These are phyloP conservation scores for Seira musarum DNA, from an alignment of 2,888 invertebrate species.

Conservation along the genomic window DNA sequence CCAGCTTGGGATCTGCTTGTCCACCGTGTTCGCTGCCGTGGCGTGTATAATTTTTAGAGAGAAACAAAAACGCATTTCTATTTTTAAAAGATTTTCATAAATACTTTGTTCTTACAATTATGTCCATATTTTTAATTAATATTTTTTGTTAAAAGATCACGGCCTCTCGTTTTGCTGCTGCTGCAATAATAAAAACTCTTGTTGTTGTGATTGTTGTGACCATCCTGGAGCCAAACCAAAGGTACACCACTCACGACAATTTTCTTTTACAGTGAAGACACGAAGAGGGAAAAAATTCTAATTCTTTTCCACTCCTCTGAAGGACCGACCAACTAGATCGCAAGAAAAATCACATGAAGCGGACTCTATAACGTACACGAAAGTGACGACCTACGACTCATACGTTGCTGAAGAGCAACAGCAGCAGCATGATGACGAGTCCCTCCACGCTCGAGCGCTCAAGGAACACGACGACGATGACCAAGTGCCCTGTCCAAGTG, in stretches of 20 bases:
- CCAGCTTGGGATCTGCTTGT: slow-evolving; percentile 44
- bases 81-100: no score
- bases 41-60: background rate
- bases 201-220: background rate
- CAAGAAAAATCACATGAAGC: background rate
- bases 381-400: slow-evolving; percentile 24
- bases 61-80: no score
- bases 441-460: no score
- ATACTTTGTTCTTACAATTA: no score
- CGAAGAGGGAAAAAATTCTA: background rate
- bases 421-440: no score
- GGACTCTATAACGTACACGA: background rate
- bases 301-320: background rate
- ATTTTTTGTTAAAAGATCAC: slow-evolving; percentile 17
- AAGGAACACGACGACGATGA: no score
- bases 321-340: background rate
- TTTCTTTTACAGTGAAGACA: background rate
- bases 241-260: background rate
- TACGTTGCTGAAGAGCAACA: background rate
- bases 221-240: background rate
- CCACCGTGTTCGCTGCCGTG: slow-evolving; percentile 25
- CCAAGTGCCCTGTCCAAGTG: no score
- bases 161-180: background rate
- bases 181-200: background rate
- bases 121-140: background rate